Percentiles rank a stretch among this genome's conserved stretches.
Conservation (phyloP, 2,888 invertebrate genomes). For the Andrena dorsata region DNA sequence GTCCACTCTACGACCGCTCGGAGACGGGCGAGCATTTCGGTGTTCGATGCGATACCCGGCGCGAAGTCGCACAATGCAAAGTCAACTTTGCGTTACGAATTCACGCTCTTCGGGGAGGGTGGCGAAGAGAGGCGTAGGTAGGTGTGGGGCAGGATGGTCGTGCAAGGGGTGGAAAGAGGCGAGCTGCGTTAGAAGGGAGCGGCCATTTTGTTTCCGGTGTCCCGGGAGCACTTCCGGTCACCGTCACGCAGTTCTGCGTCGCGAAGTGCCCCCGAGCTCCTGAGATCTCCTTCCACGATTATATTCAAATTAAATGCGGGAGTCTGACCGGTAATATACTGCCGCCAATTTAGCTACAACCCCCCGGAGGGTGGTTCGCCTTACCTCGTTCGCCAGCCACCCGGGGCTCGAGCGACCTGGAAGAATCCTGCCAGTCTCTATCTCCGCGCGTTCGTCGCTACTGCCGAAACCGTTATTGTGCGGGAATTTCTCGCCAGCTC, state of each 20-base stretch:
- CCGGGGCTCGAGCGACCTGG: constrained; percentile 46
- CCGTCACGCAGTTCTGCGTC: constrained; percentile 83
- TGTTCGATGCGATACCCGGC: constrained; percentile 33
- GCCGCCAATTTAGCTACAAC: constrained; percentile 84
- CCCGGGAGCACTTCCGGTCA: constrained; percentile 84
- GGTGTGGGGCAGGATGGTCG: constrained; percentile 54
- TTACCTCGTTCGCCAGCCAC: constrained; percentile 68
- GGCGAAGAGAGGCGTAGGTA: constrained; percentile 40
- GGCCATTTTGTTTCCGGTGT: constrained; percentile 84
- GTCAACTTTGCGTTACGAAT: constrained; percentile 77
- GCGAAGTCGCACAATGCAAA: constrained; percentile 76
- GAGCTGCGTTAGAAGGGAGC: constrained; percentile 66
- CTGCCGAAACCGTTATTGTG: constrained; percentile 22
- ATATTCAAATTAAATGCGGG: constrained; percentile 85
- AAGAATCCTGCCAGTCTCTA: constrained; percentile 53
- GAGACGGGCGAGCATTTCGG: constrained; percentile 36
- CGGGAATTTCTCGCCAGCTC: not conserved
- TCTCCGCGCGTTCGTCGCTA: constrained; percentile 17
- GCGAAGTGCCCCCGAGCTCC: constrained; percentile 79
- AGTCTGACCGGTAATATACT: constrained; percentile 84
- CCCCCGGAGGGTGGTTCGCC: constrained; percentile 81
- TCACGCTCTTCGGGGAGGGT: constrained; percentile 64
- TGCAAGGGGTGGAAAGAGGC: constrained; percentile 60
- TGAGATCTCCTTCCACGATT: constrained; percentile 84
- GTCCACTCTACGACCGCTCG: not conserved